Conservation (phyloP, 2,113 vertebrate genomes). For the Microtus oregoni region DNA sequence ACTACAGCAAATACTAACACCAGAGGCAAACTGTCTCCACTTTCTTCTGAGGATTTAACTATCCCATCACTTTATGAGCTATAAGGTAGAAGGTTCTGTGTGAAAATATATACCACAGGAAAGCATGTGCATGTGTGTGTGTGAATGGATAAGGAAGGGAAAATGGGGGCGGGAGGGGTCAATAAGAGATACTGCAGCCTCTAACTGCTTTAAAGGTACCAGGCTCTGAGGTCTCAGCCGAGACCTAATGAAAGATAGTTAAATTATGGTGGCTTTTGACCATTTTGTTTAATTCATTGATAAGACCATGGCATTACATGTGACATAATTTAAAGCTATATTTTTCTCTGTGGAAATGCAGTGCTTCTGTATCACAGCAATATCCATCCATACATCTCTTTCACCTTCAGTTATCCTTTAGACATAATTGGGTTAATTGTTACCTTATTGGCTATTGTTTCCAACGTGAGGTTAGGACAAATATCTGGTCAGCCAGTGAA, state of each 20-base stretch:
- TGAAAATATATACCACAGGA: slow-evolving; percentile 1
- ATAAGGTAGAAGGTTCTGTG: slow-evolving; percentile 43
- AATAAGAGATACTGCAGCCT: not conserved
- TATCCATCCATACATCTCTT: not conserved
- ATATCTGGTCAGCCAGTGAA: not conserved
- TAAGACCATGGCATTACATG: not conserved
- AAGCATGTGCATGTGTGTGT: not conserved
- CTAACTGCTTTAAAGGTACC: not conserved
- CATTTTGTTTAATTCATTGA: slow-evolving; percentile 20
- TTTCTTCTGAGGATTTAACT: slow-evolving; percentile 72
- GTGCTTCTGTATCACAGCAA: not conserved
- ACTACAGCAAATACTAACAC: slow-evolving; percentile 81
- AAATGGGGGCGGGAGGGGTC: not conserved
- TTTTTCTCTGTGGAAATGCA: slow-evolving; percentile 40
- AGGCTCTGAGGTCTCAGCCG: not conserved
- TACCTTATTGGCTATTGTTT: not conserved
- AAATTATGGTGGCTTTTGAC: not conserved
- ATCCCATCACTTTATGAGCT: slow-evolving; percentile 60
- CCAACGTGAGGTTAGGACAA: not conserved
- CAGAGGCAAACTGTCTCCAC: slow-evolving; percentile 79
- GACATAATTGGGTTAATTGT: not conserved
- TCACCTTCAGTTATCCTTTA: not conserved
- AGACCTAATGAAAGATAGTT: not conserved
- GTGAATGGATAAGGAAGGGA: not conserved
- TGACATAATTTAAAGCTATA: slow-evolving; percentile 8